Evolutionary conservation across 2,888 invertebrate genomes (phyloP).

Genomic region (Synergus laeviventris): DNA sequence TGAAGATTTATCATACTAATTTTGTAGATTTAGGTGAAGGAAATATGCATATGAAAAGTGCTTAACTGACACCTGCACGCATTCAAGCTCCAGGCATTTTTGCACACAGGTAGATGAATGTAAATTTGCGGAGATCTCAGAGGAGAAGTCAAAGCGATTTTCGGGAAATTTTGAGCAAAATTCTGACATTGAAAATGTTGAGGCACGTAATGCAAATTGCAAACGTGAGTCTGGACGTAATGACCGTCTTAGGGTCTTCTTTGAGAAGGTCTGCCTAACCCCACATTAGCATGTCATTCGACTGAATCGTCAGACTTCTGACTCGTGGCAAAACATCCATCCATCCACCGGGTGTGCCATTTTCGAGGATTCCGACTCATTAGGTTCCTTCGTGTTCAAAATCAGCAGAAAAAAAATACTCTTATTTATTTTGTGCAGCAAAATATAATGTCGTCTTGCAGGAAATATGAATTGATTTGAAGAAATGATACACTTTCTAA

Average conservation of each 20-base stretch:
- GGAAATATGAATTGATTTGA: not conserved
- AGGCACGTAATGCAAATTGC: slow-evolving; percentile 61
- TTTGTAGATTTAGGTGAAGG: slow-evolving; percentile 23
- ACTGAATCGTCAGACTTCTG: slow-evolving; percentile 42
- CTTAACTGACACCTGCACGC: not conserved
- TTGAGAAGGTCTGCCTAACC: slow-evolving; percentile 44
- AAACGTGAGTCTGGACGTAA: slow-evolving; percentile 62
- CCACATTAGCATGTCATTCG: slow-evolving; percentile 61
- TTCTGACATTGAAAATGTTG: slow-evolving; percentile 41
- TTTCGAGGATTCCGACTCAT: slow-evolving; percentile 47
- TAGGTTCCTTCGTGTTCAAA: slow-evolving; percentile 44
- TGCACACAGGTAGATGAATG: slow-evolving; percentile 2
- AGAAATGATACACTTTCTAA: slow-evolving; percentile 13
- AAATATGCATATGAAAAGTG: slow-evolving; percentile 16
- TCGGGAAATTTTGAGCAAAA: not conserved
- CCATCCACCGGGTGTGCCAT: slow-evolving; percentile 42
- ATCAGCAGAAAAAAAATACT: not conserved
- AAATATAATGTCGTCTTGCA: no score
- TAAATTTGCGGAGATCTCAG: not conserved
- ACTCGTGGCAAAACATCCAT: slow-evolving; percentile 42
- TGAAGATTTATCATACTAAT: slow-evolving; percentile 9
- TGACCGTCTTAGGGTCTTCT: slow-evolving; percentile 61
- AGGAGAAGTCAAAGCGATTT: not conserved
- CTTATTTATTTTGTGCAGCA: not conserved
- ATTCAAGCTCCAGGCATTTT: slow-evolving; percentile 3